Evolutionary conservation across 2,797 vertebrate species (phyloP).

Genomic region (Epinephelus awoara): DNA sequence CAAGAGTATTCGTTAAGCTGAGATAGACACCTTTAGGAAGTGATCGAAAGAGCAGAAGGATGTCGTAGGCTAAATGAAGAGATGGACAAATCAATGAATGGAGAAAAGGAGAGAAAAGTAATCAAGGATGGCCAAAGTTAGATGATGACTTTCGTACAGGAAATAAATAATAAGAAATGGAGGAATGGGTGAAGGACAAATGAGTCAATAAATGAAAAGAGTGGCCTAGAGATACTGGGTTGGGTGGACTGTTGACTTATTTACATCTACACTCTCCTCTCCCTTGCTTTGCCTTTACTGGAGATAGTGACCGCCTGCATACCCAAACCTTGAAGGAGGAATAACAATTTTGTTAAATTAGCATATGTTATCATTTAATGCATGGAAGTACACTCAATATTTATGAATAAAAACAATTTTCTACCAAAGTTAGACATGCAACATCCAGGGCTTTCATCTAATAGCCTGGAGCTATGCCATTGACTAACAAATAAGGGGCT

Average conservation of each 20-base stretch:
- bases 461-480: conserved; percentile 23
- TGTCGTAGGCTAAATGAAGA: background rate
- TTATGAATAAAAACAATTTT: conserved; percentile 54
- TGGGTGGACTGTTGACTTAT: conserved; percentile 24
- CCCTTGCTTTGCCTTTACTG: conserved; percentile 9
- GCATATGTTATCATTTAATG: conserved; percentile 57
- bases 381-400: conserved; percentile 12
- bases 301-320: conserved; percentile 34
- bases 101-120: background rate
- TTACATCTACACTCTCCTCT: conserved; percentile 15
- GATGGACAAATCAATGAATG: background rate
- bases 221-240: conserved; percentile 7
- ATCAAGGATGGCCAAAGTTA: background rate
- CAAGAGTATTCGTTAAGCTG: background rate
- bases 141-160: conserved; percentile 14
- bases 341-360: conserved; percentile 43
- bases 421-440: conserved; percentile 38
- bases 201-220: background rate
- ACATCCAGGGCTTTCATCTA: conserved; percentile 51
- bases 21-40: background rate
- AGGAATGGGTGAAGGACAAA: conserved; percentile 1
- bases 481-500: conserved; percentile 34
- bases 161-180: conserved; percentile 5
- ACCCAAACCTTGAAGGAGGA: conserved; percentile 31
- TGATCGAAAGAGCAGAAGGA: background rate